Percentiles rank a stretch among this genome's conserved stretches.
Conservation (phyloP, 2,797 vertebrate genomes). For the Lutjanus campechanus region DNA sequence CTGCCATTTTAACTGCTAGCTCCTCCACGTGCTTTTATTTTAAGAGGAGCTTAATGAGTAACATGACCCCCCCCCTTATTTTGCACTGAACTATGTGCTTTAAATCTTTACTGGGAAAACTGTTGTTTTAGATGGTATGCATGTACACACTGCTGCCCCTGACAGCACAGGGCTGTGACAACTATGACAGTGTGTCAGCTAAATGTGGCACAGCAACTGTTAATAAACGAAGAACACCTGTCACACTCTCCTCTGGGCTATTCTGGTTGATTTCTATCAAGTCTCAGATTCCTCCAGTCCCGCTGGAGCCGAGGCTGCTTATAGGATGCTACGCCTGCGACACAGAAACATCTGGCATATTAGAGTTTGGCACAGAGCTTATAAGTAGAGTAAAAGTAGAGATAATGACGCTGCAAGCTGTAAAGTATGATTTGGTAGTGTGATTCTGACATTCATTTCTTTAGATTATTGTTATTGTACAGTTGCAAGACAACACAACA, state of each 20-base stretch:
- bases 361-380: slow-evolving; percentile 8
- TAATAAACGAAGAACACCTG: slow-evolving; percentile 84
- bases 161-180: slow-evolving; percentile 39
- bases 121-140: slow-evolving; percentile 52
- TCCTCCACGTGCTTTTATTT: slow-evolving; percentile 23
- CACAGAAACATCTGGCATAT: slow-evolving; percentile 71
- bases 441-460: background rate
- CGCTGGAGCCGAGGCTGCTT: slow-evolving; percentile 73
- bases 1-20: slow-evolving; percentile 24
- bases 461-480: too few relatives aligned
- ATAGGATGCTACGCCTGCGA: slow-evolving; percentile 61
- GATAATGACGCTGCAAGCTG: slow-evolving; percentile 7
- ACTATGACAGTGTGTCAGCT: slow-evolving; percentile 67
- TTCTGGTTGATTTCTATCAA: slow-evolving; percentile 86
- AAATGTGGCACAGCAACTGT: slow-evolving; percentile 80
- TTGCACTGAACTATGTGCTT: slow-evolving; percentile 32
- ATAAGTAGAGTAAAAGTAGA: slow-evolving; percentile 19
- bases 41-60: slow-evolving; percentile 30
- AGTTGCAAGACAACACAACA: too few relatives aligned
- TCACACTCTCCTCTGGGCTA: slow-evolving; percentile 78
- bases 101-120: slow-evolving; percentile 35
- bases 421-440: background rate
- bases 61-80: background rate
- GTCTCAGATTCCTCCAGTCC: slow-evolving; percentile 81
- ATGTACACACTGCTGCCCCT: slow-evolving; percentile 16